A percentile compares a stretch with the other conserved stretches of the same genome.
phyloP scores from a whole-genome alignment of 1,140 invertebrate genomes.

The Alviniconcha marisindica region DNA sequence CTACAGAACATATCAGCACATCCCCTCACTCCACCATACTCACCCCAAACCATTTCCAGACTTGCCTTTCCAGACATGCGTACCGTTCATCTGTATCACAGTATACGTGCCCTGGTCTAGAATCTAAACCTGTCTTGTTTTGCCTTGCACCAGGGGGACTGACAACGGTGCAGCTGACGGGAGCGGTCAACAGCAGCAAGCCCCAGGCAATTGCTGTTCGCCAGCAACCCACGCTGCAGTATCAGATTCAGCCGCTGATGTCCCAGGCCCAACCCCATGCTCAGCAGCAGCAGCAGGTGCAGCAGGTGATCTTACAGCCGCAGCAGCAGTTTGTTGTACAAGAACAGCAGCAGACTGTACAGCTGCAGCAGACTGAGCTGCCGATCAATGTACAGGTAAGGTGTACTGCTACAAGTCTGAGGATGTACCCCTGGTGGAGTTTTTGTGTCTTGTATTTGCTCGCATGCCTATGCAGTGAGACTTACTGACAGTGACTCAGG shows the following conservation, averaged over 20 bases:
- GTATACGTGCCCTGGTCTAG: too few relatives aligned
- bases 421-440: too few relatives aligned
- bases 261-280: slow-evolving; percentile 7
- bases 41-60: too few relatives aligned
- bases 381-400: slow-evolving; percentile 31
- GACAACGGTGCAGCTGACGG: neutral
- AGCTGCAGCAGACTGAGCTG: slow-evolving; percentile 24
- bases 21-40: too few relatives aligned
- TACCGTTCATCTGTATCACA: too few relatives aligned
- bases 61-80: too few relatives aligned
- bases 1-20: too few relatives aligned
- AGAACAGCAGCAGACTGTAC: slow-evolving; percentile 27
- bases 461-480: too few relatives aligned
- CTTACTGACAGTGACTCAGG: too few relatives aligned
- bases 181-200: neutral
- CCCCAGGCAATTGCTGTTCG: neutral
- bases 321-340: slow-evolving; percentile 33
- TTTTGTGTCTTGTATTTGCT: too few relatives aligned
- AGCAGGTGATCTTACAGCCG: slow-evolving; percentile 24
- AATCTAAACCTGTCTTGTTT: neutral
- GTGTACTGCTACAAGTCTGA: too few relatives aligned
- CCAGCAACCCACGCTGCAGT: slow-evolving; percentile 7
- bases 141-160: neutral
- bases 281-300: slow-evolving; percentile 26
- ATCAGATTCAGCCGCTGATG: slow-evolving; percentile 17